These are phyloP conservation scores for Scaptomyza parva DNA, from an alignment of 2,888 invertebrate species.

Conservation along the genomic window DNA sequence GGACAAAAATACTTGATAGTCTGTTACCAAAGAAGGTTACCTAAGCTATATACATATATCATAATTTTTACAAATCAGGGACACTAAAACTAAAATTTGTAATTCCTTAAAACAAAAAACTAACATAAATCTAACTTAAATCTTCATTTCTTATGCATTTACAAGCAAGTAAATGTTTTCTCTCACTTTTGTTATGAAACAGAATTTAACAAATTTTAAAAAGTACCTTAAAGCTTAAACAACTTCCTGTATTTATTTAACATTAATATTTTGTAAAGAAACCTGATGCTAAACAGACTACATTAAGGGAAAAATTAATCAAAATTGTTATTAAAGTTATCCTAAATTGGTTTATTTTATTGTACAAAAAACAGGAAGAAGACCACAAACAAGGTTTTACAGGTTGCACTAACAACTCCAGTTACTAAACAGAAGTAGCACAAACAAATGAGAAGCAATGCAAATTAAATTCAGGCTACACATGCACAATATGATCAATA, in stretches of 20 bases:
- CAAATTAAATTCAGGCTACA: not conserved
- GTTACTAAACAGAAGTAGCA: conserved; percentile 8
- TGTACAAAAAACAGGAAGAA: conserved; percentile 1
- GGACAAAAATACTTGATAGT: no score
- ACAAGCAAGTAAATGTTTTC: not conserved
- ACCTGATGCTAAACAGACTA: not conserved
- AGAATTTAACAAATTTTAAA: not conserved
- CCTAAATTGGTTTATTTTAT: conserved; percentile 13
- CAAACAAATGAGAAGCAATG: not conserved
- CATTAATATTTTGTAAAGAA: not conserved
- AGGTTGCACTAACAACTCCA: conserved; percentile 1
- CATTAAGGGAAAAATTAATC: not conserved
- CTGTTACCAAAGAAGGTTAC: no score
- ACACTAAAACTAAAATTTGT: no score
- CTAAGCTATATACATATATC: no score
- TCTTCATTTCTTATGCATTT: no score
- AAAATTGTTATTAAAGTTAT: not conserved
- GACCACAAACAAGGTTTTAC: conserved; percentile 10
- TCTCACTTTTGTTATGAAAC: not conserved
- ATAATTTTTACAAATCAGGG: no score
- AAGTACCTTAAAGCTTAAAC: not conserved
- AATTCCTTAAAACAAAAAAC: no score
- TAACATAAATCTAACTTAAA: no score
- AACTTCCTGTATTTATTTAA: not conserved
- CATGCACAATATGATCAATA: conserved; percentile 20